These are phyloP conservation scores for Musca domestica DNA, from an alignment of 1,140 invertebrate genomes.

Conservation along the genomic window DNA sequence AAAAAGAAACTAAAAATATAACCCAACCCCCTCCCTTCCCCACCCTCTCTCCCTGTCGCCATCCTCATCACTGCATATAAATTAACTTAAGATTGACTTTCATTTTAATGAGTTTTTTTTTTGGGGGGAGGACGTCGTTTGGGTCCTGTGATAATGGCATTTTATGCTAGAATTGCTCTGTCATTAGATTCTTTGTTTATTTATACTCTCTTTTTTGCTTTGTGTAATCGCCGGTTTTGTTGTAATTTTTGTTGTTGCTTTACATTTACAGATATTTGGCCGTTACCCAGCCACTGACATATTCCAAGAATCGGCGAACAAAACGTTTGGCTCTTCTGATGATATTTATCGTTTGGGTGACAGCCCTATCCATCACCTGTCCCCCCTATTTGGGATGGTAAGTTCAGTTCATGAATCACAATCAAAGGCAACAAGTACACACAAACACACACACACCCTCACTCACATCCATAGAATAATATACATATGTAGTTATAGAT, in stretches of 20 bases:
- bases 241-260: neutral
- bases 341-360: slow-evolving; percentile 80
- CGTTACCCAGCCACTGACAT: slow-evolving; percentile 80
- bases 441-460: too few species aligned
- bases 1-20: too few species aligned
- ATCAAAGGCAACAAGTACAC: too few species aligned
- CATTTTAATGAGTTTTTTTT: slow-evolving; percentile 2
- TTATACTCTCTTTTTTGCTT: neutral
- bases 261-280: slow-evolving; percentile 67
- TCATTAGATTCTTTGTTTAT: neutral
- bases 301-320: slow-evolving; percentile 73
- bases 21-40: too few species aligned
- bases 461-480: too few species aligned
- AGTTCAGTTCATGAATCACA: slow-evolving; percentile 42
- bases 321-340: slow-evolving; percentile 75
- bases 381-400: slow-evolving; percentile 80
- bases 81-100: neutral
- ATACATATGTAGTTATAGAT: too few species aligned
- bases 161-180: neutral
- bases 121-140: neutral
- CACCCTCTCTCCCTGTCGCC: too few species aligned
- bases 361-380: slow-evolving; percentile 77
- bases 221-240: neutral
- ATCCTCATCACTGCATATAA: too few species aligned
- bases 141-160: neutral